These are phyloP conservation scores for Tetragonisca angustula DNA, from an alignment of 2,888 invertebrate genomes.

Conservation along the genomic window DNA sequence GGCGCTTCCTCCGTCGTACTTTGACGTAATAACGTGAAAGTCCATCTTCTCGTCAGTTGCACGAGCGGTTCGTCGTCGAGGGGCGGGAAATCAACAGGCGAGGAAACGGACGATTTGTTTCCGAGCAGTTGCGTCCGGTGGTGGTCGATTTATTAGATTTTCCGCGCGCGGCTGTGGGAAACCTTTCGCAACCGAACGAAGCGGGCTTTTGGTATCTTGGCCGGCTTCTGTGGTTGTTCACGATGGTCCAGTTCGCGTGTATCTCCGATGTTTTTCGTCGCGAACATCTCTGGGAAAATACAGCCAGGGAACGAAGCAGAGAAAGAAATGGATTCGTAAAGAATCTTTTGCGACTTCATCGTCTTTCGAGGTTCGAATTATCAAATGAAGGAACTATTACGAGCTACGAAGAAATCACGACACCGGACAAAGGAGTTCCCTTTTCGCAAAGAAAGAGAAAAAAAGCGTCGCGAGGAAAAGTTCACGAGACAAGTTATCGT, in stretches of 20 bases:
- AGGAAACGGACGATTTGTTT: not conserved
- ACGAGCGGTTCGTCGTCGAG: too few relatives aligned
- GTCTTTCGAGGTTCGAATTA: too few relatives aligned
- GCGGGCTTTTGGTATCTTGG: slow-evolving; percentile 70
- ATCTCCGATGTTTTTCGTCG: slow-evolving; percentile 40
- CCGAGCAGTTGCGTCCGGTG: not conserved
- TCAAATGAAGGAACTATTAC: too few relatives aligned
- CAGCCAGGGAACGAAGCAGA: not conserved
- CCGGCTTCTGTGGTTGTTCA: slow-evolving; percentile 61
- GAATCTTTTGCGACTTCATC: too few relatives aligned
- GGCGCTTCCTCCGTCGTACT: not conserved
- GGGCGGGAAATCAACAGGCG: slow-evolving; percentile 38
- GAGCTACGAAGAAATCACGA: too few relatives aligned
- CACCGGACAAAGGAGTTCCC: too few relatives aligned
- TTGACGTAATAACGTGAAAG: not conserved
- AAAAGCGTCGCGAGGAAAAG: too few relatives aligned
- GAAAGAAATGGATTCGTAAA: slow-evolving; percentile 13
- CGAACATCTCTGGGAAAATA: slow-evolving; percentile 4
- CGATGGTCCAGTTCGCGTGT: slow-evolving; percentile 36
- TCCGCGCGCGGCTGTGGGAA: slow-evolving; percentile 71
- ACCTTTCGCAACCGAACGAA: slow-evolving; percentile 72
- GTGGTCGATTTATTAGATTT: slow-evolving; percentile 70
- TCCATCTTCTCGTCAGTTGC: not conserved
- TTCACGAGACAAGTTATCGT: not conserved
- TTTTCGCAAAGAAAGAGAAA: too few relatives aligned